Conservation (phyloP, 2,888 invertebrate genomes). For the Drosophila neonasuta region DNA sequence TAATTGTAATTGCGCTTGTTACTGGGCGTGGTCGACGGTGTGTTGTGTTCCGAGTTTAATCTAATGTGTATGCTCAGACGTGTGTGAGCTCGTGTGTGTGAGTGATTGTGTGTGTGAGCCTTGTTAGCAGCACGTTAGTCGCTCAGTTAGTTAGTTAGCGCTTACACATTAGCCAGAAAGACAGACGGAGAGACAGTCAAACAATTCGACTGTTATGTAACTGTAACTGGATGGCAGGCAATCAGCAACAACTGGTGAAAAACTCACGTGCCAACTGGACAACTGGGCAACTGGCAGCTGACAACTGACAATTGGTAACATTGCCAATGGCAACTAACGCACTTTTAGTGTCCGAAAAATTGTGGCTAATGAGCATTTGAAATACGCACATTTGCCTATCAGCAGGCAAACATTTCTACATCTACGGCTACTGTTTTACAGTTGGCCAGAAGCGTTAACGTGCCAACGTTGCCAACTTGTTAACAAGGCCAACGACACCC, state of each 20-base stretch:
- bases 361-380: slow-evolving; percentile 73
- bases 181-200: background rate
- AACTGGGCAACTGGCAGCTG: slow-evolving; percentile 26
- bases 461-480: slow-evolving; percentile 61
- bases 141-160: slow-evolving; percentile 66
- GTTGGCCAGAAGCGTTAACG: slow-evolving; percentile 49
- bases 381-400: slow-evolving; percentile 70
- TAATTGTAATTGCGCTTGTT: slow-evolving; percentile 60
- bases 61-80: slow-evolving; percentile 19
- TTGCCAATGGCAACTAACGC: slow-evolving; percentile 68
- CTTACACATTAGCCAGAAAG: slow-evolving; percentile 51
- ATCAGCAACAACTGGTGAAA: slow-evolving; percentile 45
- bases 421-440: slow-evolving; percentile 14
- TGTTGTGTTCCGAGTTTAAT: slow-evolving; percentile 35
- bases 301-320: slow-evolving; percentile 61
- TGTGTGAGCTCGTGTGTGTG: slow-evolving; percentile 16
- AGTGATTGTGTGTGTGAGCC: slow-evolving; percentile 27
- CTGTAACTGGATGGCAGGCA: slow-evolving; percentile 36
- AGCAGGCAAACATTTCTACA: slow-evolving; percentile 24
- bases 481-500: slow-evolving; percentile 71
- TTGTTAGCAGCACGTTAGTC: slow-evolving; percentile 61
- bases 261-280: slow-evolving; percentile 45
- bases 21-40: slow-evolving; percentile 53
- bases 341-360: slow-evolving; percentile 64
- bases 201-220: slow-evolving; percentile 27